These are phyloP conservation scores for Diabrotica undecimpunctata DNA, from an alignment of 1,140 invertebrate species.

Conservation along the genomic window DNA sequence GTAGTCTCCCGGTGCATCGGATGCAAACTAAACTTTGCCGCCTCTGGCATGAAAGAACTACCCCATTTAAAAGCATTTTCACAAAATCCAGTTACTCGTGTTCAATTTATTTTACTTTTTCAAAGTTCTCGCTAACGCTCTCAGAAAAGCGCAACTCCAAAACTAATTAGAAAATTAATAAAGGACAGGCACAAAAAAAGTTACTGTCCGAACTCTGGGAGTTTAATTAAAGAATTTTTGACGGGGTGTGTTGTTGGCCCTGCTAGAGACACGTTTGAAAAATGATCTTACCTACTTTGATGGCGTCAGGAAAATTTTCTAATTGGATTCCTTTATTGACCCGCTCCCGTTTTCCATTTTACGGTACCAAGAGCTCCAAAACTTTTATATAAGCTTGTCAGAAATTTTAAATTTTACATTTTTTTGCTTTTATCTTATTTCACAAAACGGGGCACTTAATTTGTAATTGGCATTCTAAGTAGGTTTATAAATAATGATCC, in stretches of 20 bases:
- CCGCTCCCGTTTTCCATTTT: not conserved
- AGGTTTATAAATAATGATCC: no score
- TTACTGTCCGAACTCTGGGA: not conserved
- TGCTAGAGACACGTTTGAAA: not conserved
- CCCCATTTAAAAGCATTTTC: not conserved
- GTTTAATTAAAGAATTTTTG: constrained; percentile 3
- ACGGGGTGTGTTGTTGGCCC: not conserved
- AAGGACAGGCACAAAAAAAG: not conserved
- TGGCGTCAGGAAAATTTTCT: not conserved
- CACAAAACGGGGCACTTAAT: no score
- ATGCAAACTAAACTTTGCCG: no score
- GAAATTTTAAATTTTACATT: no score
- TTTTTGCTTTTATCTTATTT: no score
- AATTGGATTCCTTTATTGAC: not conserved
- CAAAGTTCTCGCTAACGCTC: not conserved
- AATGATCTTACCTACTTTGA: not conserved
- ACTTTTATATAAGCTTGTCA: no score
- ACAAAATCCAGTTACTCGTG: not conserved
- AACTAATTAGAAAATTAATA: not conserved
- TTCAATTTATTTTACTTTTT: constrained; percentile 3
- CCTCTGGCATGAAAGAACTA: no score
- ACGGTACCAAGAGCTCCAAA: not conserved
- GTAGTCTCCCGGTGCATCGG: no score
- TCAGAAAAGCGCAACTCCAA: not conserved
- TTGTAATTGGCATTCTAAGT: no score